phyloP scores from a whole-genome alignment of 2,888 invertebrate species.

The Catocala nupta region DNA sequence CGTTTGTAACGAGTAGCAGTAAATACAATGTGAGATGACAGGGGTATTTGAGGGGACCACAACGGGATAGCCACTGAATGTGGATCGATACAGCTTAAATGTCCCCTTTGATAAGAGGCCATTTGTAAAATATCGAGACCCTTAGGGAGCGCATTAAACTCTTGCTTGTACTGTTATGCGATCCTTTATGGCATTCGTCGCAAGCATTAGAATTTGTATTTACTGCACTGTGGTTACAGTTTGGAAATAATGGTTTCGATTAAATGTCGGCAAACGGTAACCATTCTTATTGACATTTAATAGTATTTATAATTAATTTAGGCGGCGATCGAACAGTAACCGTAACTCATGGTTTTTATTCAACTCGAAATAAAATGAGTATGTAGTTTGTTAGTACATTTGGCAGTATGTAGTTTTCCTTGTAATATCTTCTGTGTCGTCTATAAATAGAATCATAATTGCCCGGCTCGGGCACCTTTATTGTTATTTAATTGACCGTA shows the following conservation, averaged over 20 bases:
- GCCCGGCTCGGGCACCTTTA: background rate
- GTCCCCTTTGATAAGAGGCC: slow-evolving; percentile 6
- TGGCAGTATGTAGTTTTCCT: no score
- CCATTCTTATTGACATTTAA: no score
- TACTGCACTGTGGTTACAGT: no score
- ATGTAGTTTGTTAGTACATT: background rate
- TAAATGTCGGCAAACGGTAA: no score
- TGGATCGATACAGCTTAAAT: slow-evolving; percentile 3
- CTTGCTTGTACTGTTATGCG: background rate
- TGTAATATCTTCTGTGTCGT: background rate
- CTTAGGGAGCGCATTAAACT: background rate
- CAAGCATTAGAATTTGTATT: no score
- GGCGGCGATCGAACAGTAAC: no score
- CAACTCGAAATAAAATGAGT: no score
- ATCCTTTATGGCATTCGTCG: no score
- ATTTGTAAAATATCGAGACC: slow-evolving; percentile 4
- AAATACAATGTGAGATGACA: slow-evolving; percentile 5
- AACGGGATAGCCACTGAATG: slow-evolving; percentile 9
- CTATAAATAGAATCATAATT: background rate
- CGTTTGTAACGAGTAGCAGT: slow-evolving; percentile 8
- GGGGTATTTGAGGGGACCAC: slow-evolving; percentile 4
- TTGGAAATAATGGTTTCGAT: no score
- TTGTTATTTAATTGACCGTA: no score
- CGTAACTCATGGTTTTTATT: no score
- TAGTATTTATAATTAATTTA: no score